Percentiles rank a stretch among this genome's conserved stretches.
phyloP scores from a whole-genome alignment of 2,797 vertebrate species.

The Bradypus variegatus region DNA sequence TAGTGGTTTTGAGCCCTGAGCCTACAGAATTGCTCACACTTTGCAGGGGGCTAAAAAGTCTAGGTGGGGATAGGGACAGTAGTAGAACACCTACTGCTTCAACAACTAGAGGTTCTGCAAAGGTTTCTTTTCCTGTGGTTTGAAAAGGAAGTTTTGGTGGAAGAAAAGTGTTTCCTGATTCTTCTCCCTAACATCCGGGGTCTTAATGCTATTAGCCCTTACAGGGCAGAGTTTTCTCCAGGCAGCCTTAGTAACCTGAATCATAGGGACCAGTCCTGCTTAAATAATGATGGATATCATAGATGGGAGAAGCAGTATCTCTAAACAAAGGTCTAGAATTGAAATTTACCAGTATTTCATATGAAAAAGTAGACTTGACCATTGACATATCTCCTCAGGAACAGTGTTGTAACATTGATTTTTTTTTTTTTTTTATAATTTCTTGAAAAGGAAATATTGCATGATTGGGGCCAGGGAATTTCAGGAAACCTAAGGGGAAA shows the following conservation, averaged over 20 bases:
- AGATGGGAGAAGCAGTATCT: not conserved
- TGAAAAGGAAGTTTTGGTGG: not conserved
- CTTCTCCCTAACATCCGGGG: not conserved
- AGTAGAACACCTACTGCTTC: not conserved
- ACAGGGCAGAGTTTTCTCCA: not conserved
- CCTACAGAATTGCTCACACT: accelerated
- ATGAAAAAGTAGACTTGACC: not conserved
- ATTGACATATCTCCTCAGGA: not conserved
- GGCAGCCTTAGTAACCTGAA: not conserved
- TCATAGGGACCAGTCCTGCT: not conserved
- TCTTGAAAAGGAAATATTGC: not conserved
- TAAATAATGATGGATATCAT: not conserved
- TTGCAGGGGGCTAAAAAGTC: not conserved
- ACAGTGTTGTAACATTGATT: not conserved
- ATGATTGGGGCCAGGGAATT: not conserved
- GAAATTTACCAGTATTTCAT: not conserved
- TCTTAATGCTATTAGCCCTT: not conserved
- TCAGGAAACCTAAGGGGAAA: not conserved
- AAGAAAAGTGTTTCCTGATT: not conserved
- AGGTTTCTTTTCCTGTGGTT: not conserved
- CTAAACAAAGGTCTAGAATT: not conserved
- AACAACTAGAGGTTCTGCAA: not conserved
- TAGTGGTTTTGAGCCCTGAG: not conserved
- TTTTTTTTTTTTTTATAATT: not conserved
- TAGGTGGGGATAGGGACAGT: too few relatives aligned